A percentile compares a stretch with the other conserved stretches of the same genome.
Conservation (phyloP, 2,113 vertebrate species). For the Beaufortia kweichowensis region DNA sequence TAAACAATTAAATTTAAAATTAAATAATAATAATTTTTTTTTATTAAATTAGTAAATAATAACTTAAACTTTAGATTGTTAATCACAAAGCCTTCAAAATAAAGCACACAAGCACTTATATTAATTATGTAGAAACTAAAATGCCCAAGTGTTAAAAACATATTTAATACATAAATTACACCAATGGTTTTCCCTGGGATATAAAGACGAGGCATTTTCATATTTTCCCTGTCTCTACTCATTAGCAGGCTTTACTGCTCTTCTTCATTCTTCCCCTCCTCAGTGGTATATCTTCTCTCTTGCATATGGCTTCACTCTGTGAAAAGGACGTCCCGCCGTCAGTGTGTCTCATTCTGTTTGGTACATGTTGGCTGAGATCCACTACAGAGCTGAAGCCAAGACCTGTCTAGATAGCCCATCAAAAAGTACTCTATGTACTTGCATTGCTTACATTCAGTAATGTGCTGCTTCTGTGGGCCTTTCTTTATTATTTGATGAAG, state of each 20-base stretch:
- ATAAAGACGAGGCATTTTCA: conserved; percentile 4
- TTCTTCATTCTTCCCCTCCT: conserved; percentile 35
- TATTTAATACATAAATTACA: too few species aligned
- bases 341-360: conserved; percentile 14
- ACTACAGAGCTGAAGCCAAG: conserved; percentile 28
- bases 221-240: conserved; percentile 41
- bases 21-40: too few species aligned
- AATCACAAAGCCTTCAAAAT: too few species aligned
- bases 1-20: too few species aligned
- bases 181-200: conserved; percentile 5
- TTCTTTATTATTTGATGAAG: not conserved
- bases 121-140: too few species aligned
- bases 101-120: too few species aligned
- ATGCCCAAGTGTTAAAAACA: too few species aligned
- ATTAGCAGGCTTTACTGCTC: conserved; percentile 38
- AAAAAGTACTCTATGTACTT: conserved; percentile 29
- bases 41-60: too few species aligned
- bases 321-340: conserved; percentile 46
- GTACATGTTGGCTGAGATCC: conserved; percentile 39
- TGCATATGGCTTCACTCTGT: conserved; percentile 43
- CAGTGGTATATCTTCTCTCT: conserved; percentile 24
- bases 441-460: not conserved
- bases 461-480: not conserved
- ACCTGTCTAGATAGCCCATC: conserved; percentile 38
- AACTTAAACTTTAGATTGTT: too few species aligned